Evolutionary conservation across 2,113 vertebrate species (phyloP).

Genomic region (Sinocyclocheilus anophthalmus): DNA sequence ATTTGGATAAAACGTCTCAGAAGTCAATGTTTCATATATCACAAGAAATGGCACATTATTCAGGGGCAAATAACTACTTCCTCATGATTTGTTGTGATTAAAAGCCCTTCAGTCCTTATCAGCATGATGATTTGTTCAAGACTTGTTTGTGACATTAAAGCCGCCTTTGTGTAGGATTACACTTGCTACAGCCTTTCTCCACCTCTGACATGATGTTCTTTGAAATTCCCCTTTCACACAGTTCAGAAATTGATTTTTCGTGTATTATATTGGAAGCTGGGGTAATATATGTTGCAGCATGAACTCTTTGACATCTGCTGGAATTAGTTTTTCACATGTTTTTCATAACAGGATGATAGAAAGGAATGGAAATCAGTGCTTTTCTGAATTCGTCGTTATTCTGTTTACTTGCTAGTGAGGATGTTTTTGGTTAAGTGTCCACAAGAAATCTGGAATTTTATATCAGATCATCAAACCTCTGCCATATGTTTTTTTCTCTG

Average conservation of each 20-base stretch:
- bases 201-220: conserved; percentile 32
- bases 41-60: conserved; percentile 4
- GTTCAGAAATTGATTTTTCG: conserved; percentile 10
- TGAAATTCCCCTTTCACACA: conserved; percentile 14
- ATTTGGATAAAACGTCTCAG: not conserved
- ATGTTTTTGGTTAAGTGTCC: not conserved
- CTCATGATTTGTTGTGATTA: not conserved
- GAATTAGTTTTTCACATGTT: not conserved
- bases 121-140: conserved; percentile 32
- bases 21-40: not conserved
- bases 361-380: not conserved
- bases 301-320: conserved; percentile 32
- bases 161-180: not conserved
- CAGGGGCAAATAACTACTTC: not conserved
- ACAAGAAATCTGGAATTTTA: conserved; percentile 4
- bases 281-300: conserved; percentile 20
- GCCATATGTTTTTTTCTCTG: conserved; percentile 39
- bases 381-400: not conserved
- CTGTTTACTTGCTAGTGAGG: not conserved
- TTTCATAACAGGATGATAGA: not conserved
- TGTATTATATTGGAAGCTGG: conserved; percentile 1
- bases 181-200: not conserved
- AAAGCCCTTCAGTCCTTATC: conserved; percentile 22
- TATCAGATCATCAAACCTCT: conserved; percentile 17
- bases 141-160: not conserved